phyloP scores from a whole-genome alignment of 1,140 invertebrate genomes.

The Aphis craccivora region DNA sequence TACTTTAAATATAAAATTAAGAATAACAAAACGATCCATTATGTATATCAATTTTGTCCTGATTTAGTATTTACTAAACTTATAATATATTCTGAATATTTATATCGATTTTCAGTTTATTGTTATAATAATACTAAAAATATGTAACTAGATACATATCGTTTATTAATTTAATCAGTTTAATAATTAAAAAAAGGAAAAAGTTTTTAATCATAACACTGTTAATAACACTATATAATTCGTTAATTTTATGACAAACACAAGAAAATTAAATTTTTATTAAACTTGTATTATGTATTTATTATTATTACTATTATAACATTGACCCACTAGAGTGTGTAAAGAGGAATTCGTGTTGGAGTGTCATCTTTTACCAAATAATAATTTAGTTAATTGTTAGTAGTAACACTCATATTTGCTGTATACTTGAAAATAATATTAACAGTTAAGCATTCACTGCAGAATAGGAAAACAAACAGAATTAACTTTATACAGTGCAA shows the following conservation, averaged over 20 bases:
- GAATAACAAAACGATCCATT: background rate
- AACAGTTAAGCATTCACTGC: no score
- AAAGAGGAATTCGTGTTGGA: background rate
- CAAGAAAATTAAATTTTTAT: background rate
- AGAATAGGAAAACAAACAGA: background rate
- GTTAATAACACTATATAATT: background rate
- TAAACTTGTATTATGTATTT: background rate
- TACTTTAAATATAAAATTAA: background rate
- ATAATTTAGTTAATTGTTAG: background rate
- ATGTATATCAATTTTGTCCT: background rate
- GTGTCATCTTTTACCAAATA: background rate
- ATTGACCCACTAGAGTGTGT: background rate
- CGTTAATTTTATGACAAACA: background rate
- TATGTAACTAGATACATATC: background rate
- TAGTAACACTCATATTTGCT: background rate
- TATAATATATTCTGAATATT: background rate
- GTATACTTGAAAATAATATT: background rate
- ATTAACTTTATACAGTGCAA: background rate
- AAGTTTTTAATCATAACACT: background rate
- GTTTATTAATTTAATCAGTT: no score
- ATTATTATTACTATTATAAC: background rate
- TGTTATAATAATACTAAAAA: background rate
- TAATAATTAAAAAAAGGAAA: background rate
- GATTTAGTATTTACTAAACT: background rate
- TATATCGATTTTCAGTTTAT: background rate